Evolutionary conservation across 2,113 vertebrate species (phyloP).

Genomic region (Plecotus auritus): DNA sequence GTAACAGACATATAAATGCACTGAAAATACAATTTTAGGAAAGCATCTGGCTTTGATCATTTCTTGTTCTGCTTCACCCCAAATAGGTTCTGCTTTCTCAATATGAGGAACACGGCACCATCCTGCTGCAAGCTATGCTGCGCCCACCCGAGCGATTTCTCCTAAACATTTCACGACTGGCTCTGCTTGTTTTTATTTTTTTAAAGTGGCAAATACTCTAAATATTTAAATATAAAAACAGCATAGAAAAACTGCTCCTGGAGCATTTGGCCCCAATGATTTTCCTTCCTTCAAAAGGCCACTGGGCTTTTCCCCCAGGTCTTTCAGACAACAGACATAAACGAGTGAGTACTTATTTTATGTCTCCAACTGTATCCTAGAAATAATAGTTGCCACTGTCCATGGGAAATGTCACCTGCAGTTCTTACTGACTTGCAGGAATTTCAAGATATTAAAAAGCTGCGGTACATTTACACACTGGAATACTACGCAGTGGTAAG

Average conservation of each 20-base stretch:
- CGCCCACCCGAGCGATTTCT: conserved; percentile 21
- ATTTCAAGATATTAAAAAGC: conserved; percentile 27
- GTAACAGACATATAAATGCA: conserved; percentile 65
- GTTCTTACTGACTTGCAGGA: background rate
- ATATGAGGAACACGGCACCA: background rate
- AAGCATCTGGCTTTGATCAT: conserved; percentile 67
- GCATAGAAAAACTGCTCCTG: conserved; percentile 1
- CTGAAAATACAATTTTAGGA: conserved; percentile 64
- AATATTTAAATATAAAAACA: conserved; percentile 49
- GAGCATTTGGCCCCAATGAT: background rate
- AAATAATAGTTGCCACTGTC: background rate
- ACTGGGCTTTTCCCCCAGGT: background rate
- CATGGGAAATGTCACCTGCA: background rate
- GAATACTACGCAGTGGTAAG: too few relatives aligned
- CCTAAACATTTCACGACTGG: conserved; percentile 41
- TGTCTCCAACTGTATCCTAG: conserved; percentile 23
- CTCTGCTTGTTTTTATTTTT: conserved; percentile 21
- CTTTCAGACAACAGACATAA: background rate
- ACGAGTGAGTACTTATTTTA: background rate
- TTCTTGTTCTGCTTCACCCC: conserved; percentile 43
- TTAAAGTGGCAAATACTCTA: conserved; percentile 33
- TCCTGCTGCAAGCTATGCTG: background rate
- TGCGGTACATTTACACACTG: too few relatives aligned
- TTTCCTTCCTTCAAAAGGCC: background rate
- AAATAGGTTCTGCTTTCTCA: conserved; percentile 38